Evolutionary conservation across 2,113 vertebrate genomes (phyloP), one percentile per base, ranked within the genome.

Genomic region (Pipa parva): DNA sequence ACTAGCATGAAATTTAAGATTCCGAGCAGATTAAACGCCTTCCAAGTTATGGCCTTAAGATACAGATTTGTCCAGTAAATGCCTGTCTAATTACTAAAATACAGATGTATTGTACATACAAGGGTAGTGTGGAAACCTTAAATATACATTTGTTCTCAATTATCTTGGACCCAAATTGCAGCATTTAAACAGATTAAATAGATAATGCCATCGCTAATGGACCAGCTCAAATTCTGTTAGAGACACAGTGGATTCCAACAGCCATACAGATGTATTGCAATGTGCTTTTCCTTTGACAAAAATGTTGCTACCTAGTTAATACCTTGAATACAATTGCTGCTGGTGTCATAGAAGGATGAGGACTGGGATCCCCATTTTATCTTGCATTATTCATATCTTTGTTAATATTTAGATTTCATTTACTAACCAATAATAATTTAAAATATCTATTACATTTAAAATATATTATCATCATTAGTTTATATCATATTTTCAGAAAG

Each of bases 61-160:
- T 33, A 70, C 57, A 70, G 66, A 70, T 70, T 61, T 70, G 66
- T 70, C 66, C 66, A 70, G 31, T 70, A 70, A 70, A 70, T 54
- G 66, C 39, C 49, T 61, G 48, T 36, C 66, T 70, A 70, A 70
- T 70, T 70, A 70, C 66, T 61, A 70, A 69, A 70, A 70, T 70
- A 49, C 58, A 70, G 58, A 61, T 70, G 66, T 61, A 70, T 61
- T 70, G 36, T 70, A 70, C 60, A 61, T 60, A 42, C 57, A 26
- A 18, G 66, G 58, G 29, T 61, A 61, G 66, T 54, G 57, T 26
- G 3, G 48, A 70, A 70, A 70, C 37, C 57, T 70, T 70, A 70
- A 70, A 70, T 70, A 70, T 70, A 70, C 66, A 70, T 70, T 70
- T 70, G 66, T 70, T 70, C 58, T 70, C 57, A 70, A 70, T 70